Percentiles rank a stretch among this genome's conserved stretches.
Conservation (phyloP, 2,797 vertebrate genomes). For the Sebastiscus tertius region DNA sequence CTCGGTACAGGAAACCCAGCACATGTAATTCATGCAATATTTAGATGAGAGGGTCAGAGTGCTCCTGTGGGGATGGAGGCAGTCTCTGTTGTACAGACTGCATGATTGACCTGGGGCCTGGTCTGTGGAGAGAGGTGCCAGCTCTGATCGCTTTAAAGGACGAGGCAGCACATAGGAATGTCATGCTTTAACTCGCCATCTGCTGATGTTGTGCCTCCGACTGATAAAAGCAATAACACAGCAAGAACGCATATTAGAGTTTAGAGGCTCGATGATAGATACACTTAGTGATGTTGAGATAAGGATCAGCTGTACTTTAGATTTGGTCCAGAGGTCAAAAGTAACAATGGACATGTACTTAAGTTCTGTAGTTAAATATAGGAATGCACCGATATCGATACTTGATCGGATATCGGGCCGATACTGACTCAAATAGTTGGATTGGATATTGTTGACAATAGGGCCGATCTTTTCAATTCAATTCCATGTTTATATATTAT, state of each 20-base stretch:
- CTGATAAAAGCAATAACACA: constrained; percentile 53
- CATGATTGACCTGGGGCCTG: constrained; percentile 63
- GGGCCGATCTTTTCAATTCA: too few relatives aligned
- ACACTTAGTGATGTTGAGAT: constrained; percentile 24
- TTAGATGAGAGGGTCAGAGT: constrained; percentile 79
- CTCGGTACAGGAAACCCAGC: constrained; percentile 68
- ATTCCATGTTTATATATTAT: too few relatives aligned
- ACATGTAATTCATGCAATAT: constrained; percentile 83
- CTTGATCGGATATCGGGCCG: too few relatives aligned
- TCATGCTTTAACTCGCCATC: constrained; percentile 45
- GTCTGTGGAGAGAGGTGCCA: constrained; percentile 56
- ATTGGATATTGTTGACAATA: too few relatives aligned
- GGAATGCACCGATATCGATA: too few relatives aligned
- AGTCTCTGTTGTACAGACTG: constrained; percentile 51
- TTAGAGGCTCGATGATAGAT: constrained; percentile 33
- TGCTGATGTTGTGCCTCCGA: constrained; percentile 38
- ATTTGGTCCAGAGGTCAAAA: background rate
- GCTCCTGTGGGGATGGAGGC: constrained; percentile 69
- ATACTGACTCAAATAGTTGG: too few relatives aligned
- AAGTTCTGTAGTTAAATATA: background rate
- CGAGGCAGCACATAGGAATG: constrained; percentile 47
- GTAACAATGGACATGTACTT: background rate
- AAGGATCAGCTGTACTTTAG: constrained; percentile 29
- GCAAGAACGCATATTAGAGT: constrained; percentile 22
- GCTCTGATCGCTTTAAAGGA: constrained; percentile 69